A percentile compares a stretch with the other conserved stretches of the same genome.
These are phyloP conservation scores for Sitobion miscanthi DNA, from an alignment of 1,140 invertebrate species.

Conservation along the genomic window DNA sequence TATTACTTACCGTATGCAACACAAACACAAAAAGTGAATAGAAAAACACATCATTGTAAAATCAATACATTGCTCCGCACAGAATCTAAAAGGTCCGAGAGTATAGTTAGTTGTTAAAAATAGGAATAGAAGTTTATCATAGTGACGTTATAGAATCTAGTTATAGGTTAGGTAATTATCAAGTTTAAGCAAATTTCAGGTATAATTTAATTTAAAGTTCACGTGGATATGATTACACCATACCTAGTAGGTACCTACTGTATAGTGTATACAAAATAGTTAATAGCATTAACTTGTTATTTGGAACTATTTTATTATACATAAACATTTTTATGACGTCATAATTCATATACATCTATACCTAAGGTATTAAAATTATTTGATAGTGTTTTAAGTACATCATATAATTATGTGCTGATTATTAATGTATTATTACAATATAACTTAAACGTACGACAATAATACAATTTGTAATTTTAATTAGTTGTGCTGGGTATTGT, in stretches of 20 bases:
- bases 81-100: background rate
- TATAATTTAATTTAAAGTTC: background rate
- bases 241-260: background rate
- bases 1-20: no score
- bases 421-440: background rate
- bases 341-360: background rate
- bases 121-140: background rate
- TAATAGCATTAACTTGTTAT: background rate
- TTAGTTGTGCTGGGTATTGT: background rate
- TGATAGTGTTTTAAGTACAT: background rate
- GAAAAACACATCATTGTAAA: no score
- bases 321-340: background rate
- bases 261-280: background rate
- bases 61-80: no score
- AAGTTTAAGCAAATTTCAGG: no score
- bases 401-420: background rate
- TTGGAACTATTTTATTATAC: background rate
- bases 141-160: background rate
- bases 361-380: background rate
- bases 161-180: background rate
- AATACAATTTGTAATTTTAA: background rate
- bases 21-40: no score
- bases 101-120: background rate
- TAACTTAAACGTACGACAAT: background rate
- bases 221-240: background rate